Conservation (phyloP, 2,797 vertebrate species). For the Microctenopoma lineatum region DNA sequence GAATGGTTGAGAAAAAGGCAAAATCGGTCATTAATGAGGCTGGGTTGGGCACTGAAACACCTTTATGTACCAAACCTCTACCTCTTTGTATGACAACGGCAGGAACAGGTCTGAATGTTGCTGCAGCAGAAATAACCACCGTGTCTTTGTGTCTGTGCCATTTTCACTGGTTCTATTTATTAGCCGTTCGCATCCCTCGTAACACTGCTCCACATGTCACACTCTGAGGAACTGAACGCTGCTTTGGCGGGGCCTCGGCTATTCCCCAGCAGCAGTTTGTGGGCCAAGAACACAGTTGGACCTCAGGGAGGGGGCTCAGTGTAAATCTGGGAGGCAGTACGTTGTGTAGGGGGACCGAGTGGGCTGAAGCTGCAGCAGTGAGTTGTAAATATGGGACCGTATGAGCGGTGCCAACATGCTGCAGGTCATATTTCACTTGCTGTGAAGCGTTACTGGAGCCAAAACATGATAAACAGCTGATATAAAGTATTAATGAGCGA, state of each 20-base stretch:
- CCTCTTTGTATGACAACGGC: background rate
- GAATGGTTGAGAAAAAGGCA: background rate
- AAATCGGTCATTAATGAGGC: constrained; percentile 5
- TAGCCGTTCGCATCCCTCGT: constrained; percentile 40
- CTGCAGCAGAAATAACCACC: constrained; percentile 21
- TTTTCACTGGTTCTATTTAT: constrained; percentile 53
- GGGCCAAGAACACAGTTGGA: constrained; percentile 69
- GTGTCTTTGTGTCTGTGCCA: background rate
- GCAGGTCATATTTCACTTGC: constrained; percentile 53
- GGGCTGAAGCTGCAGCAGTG: constrained; percentile 31
- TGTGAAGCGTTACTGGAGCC: constrained; percentile 44
- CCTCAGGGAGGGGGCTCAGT: constrained; percentile 58
- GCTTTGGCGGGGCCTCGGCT: constrained; percentile 38
- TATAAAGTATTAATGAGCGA: constrained; percentile 56
- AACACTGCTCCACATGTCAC: constrained; percentile 65
- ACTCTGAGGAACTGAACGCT: constrained; percentile 38
- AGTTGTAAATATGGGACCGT: constrained; percentile 54
- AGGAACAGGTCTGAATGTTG: constrained; percentile 27
- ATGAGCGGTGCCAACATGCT: constrained; percentile 57
- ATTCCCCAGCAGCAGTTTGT: constrained; percentile 60
- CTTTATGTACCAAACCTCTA: background rate
- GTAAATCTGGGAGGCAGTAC: constrained; percentile 58
- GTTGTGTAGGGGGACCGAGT: constrained; percentile 9
- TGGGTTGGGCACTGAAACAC: constrained; percentile 16
- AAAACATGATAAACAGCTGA: constrained; percentile 53